A percentile compares a stretch with the other conserved stretches of the same genome.
Evolutionary conservation across 2,797 vertebrate species (phyloP).

Genomic region (Sandelia bainsii): DNA sequence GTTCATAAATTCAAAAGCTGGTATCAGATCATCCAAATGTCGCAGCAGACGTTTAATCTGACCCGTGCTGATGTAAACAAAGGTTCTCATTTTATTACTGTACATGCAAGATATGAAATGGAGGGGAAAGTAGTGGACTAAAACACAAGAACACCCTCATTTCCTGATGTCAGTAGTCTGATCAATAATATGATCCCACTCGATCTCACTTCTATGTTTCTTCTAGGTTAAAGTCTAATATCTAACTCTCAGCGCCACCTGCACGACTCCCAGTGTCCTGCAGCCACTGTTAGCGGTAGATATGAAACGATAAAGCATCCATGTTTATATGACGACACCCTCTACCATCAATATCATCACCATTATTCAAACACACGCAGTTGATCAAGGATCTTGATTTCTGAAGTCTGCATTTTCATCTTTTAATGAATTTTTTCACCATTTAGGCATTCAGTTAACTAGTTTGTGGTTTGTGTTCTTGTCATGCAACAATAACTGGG

Average conservation of each 20-base stretch:
- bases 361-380: too few species aligned
- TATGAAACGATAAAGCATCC: too few species aligned
- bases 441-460: not conserved
- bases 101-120: conserved; percentile 6
- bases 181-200: not conserved
- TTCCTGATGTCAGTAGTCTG: not conserved
- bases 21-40: conserved; percentile 19
- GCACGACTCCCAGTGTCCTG: too few species aligned
- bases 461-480: not conserved
- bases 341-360: too few species aligned
- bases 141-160: not conserved
- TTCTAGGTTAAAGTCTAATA: too few species aligned
- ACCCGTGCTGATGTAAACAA: conserved; percentile 18
- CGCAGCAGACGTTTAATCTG: conserved; percentile 26
- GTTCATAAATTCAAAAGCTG: conserved; percentile 12
- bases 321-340: too few species aligned
- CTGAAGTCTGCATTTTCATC: too few species aligned
- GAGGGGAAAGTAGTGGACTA: conserved; percentile 7
- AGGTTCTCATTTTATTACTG: not conserved
- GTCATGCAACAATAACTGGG: not conserved
- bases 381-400: too few species aligned
- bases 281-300: too few species aligned
- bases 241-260: too few species aligned
- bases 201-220: not conserved
- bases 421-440: conserved; percentile 1